Evolutionary conservation across 2,797 vertebrate species (phyloP).

Genomic region (Bradypodion pumilum): DNA sequence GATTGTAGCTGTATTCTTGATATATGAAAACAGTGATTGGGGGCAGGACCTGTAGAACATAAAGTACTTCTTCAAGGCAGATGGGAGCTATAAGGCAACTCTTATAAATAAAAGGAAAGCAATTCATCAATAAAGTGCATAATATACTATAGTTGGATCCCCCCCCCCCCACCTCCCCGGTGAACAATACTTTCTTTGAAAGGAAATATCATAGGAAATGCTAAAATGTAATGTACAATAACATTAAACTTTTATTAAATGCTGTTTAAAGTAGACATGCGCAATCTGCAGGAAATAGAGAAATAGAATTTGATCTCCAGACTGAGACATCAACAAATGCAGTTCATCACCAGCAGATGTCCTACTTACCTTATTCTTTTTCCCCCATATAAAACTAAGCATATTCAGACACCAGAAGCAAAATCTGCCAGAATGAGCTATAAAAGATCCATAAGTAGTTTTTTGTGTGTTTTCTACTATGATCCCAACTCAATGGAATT

Average conservation of each 20-base stretch:
- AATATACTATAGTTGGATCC: too few relatives aligned
- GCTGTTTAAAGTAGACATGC: background rate
- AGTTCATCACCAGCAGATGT: slow-evolving; percentile 57
- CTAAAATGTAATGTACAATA: background rate
- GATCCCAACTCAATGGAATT: background rate
- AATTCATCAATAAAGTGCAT: background rate
- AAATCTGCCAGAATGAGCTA: background rate
- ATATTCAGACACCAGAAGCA: rapidly evolving
- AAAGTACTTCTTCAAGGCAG: too few relatives aligned
- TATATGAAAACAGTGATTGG: too few relatives aligned
- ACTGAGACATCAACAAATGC: background rate
- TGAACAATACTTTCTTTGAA: background rate
- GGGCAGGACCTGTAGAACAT: too few relatives aligned
- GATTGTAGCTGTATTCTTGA: too few relatives aligned
- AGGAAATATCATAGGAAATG: background rate
- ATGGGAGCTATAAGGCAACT: too few relatives aligned
- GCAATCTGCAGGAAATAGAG: background rate
- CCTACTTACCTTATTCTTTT: slow-evolving; percentile 44
- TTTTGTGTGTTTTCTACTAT: background rate
- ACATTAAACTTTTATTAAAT: background rate
- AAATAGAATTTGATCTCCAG: background rate
- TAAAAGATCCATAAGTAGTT: background rate
- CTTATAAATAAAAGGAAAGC: too few relatives aligned
- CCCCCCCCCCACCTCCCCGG: too few relatives aligned
- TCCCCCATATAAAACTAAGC: background rate